Evolutionary conservation across 2,113 vertebrate species (phyloP).

Genomic region (Ochotona princeps): DNA sequence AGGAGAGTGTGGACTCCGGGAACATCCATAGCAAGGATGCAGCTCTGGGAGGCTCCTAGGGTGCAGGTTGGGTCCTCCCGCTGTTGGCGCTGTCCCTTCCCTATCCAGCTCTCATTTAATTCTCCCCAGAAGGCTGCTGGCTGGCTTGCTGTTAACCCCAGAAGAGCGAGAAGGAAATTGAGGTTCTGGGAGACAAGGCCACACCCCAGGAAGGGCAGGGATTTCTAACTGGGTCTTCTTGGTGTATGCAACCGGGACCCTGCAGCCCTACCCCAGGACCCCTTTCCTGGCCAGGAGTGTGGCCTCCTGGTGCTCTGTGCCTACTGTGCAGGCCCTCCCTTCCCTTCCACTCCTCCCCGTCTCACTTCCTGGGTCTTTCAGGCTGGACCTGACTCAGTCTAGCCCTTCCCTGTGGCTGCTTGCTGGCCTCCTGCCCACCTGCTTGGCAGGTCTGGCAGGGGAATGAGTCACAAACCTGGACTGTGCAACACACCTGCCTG

Average conservation of each 20-base stretch:
- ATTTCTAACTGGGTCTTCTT: too few species aligned
- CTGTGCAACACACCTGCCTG: not conserved
- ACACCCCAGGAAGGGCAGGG: not conserved
- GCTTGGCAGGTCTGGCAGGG: conserved; percentile 68
- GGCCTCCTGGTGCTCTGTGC: not conserved
- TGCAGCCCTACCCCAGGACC: rapidly evolving
- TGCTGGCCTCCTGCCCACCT: not conserved
- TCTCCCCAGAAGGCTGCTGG: rapidly evolving
- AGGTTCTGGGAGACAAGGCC: not conserved
- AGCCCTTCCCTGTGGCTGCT: not conserved
- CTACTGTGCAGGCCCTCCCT: not conserved
- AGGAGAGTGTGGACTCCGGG: not conserved
- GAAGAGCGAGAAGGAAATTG: not conserved
- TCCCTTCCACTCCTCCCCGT: not conserved
- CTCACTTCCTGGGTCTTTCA: conserved; percentile 3
- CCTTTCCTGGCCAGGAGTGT: not conserved
- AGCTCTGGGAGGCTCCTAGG: not conserved
- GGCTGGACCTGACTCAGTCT: not conserved
- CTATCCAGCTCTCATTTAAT: not conserved
- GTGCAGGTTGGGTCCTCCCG: too few species aligned
- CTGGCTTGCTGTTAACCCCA: rapidly evolving
- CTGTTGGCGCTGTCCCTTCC: not conserved
- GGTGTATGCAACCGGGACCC: too few species aligned
- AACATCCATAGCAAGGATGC: rapidly evolving
- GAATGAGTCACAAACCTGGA: conserved; percentile 62